phyloP scores from a whole-genome alignment of 2,888 invertebrate genomes.

The Vandiemenella viatica region DNA sequence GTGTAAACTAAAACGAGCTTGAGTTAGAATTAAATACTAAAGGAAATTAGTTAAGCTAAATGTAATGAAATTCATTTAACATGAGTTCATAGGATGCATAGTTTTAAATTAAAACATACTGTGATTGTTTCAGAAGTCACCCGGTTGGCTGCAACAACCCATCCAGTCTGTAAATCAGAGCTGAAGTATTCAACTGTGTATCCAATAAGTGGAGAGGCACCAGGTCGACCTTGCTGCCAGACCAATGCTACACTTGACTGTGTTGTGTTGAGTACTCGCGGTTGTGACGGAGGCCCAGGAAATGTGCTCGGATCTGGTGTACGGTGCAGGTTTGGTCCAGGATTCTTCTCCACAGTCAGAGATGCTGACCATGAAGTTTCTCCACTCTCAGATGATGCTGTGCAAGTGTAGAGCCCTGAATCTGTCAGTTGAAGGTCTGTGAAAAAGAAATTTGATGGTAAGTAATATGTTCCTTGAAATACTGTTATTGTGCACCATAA shows the following conservation, averaged over 20 bases:
- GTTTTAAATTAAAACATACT: too few species aligned
- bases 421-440: constrained; percentile 58
- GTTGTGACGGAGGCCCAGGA: constrained; percentile 60
- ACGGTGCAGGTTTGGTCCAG: constrained; percentile 42
- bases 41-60: too few species aligned
- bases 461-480: too few species aligned
- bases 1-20: too few species aligned
- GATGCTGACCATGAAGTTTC: constrained; percentile 72
- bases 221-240: constrained; percentile 31
- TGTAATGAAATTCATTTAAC: too few species aligned
- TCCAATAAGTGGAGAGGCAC: constrained; percentile 39
- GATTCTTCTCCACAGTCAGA: constrained; percentile 39
- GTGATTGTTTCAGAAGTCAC: constrained; percentile 53
- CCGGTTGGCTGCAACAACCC: constrained; percentile 54
- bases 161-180: constrained; percentile 61
- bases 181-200: constrained; percentile 66
- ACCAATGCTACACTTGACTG: constrained; percentile 30
- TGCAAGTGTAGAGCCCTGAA: constrained; percentile 67
- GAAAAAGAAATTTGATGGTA: constrained; percentile 20
- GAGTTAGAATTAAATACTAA: too few species aligned
- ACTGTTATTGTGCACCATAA: too few species aligned
- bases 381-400: constrained; percentile 67
- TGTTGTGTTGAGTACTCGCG: constrained; percentile 49
- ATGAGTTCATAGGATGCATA: too few species aligned
- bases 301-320: constrained; percentile 54